Evolutionary conservation across 2,113 vertebrate species (phyloP), one percentile per base, ranked within the genome.

Genomic region (Tricholaema leucomelas): DNA sequence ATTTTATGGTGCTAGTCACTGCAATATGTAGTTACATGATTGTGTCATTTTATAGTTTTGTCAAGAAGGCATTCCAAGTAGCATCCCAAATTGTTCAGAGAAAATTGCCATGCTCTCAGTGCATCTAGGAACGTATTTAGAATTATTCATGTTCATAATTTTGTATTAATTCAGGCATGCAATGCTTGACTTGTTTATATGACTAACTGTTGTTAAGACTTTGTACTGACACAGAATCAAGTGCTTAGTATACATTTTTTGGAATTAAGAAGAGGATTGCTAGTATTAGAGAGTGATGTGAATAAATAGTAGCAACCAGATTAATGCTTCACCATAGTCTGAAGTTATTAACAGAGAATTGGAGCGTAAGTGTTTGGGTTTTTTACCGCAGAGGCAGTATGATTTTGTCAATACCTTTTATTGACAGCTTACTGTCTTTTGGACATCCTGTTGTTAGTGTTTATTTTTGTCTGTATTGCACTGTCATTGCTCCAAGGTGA

Each of bases 81-180:
- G 59, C 66, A 85, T 79, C 76, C 71, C 58, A 81, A 48, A 64
- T 89, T 92, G 19, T 56, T 85, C 58, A 88, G 81, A 84, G 40
- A 86, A 82, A 66, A 67, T 61, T 87, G 46, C 15, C 78, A 88
- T 72, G 52, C 36, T 80, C 33, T 87, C 46, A 1, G 3, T 87
- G 13, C 20, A 71, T 93, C 85, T 84, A 54, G 79, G 61, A 78
- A 36, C 60, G 56, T 93, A 70, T 48, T 74, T 74, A 91, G 73
- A 90, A 84, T 88, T 81, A 61, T 52, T 91, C 23, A 18, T 75
- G 69, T 95, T 90, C 59, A 66, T 85, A 2, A 21, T 64, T 58
- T 73, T 52, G 38, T 58, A 78, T 91, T 90, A 78, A 91, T 95
- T 88, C 72, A 85, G 46, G 13, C 75, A 63, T 72, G 46, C 17